Evolutionary conservation across 2,113 vertebrate species (phyloP).

Genomic region (Pampusana beccarii): DNA sequence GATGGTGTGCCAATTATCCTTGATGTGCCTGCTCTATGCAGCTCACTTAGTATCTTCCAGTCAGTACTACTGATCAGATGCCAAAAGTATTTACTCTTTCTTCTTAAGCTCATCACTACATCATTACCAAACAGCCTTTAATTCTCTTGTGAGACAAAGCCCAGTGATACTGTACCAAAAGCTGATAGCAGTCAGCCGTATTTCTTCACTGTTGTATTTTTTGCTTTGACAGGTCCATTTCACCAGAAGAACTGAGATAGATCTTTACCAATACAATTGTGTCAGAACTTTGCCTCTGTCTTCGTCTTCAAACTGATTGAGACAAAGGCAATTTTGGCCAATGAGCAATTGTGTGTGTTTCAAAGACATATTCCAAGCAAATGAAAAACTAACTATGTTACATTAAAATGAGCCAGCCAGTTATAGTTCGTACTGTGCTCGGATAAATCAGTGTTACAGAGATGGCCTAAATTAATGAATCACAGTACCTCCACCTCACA

Average conservation of each 20-base stretch:
- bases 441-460: not conserved
- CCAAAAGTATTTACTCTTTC: not conserved
- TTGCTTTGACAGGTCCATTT: not conserved
- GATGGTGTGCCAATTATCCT: not conserved
- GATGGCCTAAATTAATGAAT: not conserved
- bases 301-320: not conserved
- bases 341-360: not conserved
- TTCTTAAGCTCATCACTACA: not conserved
- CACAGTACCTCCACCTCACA: not conserved
- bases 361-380: not conserved
- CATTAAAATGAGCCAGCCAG: not conserved
- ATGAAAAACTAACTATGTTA: not conserved
- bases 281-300: not conserved
- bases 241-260: not conserved
- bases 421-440: not conserved
- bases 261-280: not conserved
- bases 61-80: slow-evolving; percentile 19
- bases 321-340: not conserved
- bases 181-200: not conserved
- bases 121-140: not conserved
- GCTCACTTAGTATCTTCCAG: not conserved
- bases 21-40: not conserved
- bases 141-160: not conserved
- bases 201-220: not conserved
- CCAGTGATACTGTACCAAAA: not conserved